Base-by-base conservation (phyloP, 2,113 vertebrate species). In the Pelmatolapia mariae region DNA sequence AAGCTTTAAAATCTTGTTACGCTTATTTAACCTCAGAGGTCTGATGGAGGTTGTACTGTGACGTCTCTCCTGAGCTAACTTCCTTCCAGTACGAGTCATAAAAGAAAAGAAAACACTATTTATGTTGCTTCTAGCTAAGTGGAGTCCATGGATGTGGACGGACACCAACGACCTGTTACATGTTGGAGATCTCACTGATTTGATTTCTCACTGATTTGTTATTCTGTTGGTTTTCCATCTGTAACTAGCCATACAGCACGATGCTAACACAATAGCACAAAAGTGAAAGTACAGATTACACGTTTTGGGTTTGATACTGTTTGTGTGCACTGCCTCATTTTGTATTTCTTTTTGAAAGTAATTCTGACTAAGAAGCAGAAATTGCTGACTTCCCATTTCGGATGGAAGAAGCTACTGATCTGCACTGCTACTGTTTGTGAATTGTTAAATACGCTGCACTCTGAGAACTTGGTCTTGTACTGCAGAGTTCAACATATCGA, bases 11-110 rank as follows among this genome's bases (percentile, higher is more conserved):
- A 0, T 18, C 15, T 18, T 1, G 26, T 31, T 61, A 1, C 3
- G 8, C 8, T 18, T 2, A 0, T 61, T 18, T 31, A 61, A 18
- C 2, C 26, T 31, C 57, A 18, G 29, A 4, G 8, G 56, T 26
- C 24, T 59, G 26, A 4, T 18, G 5, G 5, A 31, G 57, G 26
- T 33, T 0, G 2, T 18, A 0, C 54, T 0, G 57, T 3, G 13
- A 59, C 8, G 29, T 33, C 59, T 0, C 29, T 0, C 29, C 29
- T 61, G 59, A 61, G 1, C 59, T 61, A 19, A 33, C 29, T 10
- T 0, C 5, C 29, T 33, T 19, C 59, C 16, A 33, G 5, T 1
- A 19, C 1, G 0, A 18, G 59, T 61, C 8, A 6, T 0, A 18
- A 61, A 33, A 61, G 16, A 33, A 61, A 61, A 0, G 8, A 19